phyloP scores from a whole-genome alignment of 2,888 invertebrate genomes.

The Ischnus inquisitorius region DNA sequence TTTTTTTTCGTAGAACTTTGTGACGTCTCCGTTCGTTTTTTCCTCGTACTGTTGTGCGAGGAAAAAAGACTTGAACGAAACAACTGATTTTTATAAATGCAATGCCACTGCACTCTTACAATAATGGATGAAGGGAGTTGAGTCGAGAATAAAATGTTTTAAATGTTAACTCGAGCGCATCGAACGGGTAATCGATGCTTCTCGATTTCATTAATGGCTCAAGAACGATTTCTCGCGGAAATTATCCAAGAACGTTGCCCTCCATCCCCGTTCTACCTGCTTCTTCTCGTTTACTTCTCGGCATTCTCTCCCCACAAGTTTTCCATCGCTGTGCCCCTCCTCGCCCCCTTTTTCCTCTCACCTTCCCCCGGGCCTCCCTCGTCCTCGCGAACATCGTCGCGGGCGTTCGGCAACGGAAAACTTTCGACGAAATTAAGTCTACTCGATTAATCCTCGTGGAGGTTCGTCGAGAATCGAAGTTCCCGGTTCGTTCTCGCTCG shows the following conservation, averaged over 20 bases:
- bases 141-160: conserved; percentile 26
- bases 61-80: background rate
- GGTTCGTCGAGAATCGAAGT: conserved; percentile 77
- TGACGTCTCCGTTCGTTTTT: background rate
- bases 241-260: conserved; percentile 67
- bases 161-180: conserved; percentile 43
- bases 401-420: conserved; percentile 68
- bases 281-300: conserved; percentile 17
- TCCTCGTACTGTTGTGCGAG: background rate
- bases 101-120: background rate
- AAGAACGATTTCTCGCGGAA: conserved; percentile 71
- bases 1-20: background rate
- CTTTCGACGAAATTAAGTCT: conserved; percentile 81
- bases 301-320: conserved; percentile 14
- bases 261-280: conserved; percentile 17
- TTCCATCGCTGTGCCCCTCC: conserved; percentile 12
- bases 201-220: conserved; percentile 59
- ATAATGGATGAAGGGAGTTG: background rate
- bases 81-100: background rate
- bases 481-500: conserved; percentile 72
- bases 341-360: background rate
- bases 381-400: conserved; percentile 60
- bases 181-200: conserved; percentile 41
- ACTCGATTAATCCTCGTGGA: conserved; percentile 79
- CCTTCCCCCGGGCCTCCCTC: conserved; percentile 39